Conservation (phyloP, 2,113 vertebrate species). For the Elaphurus davidianus region DNA sequence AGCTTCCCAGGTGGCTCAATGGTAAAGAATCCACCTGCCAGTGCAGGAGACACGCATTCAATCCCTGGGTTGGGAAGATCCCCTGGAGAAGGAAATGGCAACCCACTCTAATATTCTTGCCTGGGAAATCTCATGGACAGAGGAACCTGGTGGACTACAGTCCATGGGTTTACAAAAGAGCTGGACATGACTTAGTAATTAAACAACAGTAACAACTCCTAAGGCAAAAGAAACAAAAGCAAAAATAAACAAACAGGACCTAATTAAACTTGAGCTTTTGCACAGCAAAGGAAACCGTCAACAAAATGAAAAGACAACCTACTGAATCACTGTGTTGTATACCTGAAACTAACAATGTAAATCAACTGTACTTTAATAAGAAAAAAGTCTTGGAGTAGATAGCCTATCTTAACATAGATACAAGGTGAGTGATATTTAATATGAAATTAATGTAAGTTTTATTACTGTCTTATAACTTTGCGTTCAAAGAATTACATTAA, state of each 20-base stretch:
- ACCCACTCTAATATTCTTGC: neutral
- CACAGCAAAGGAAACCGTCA: neutral
- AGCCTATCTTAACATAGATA: neutral
- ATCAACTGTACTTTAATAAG: neutral
- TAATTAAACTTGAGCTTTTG: neutral
- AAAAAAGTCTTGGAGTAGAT: neutral
- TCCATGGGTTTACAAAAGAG: neutral
- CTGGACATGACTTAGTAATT: neutral
- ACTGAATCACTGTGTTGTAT: neutral
- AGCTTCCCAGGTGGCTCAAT: neutral
- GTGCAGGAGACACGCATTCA: neutral
- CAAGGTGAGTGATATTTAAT: neutral
- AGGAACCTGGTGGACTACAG: neutral
- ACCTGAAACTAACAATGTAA: neutral
- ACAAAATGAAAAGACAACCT: neutral
- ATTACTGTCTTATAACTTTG: neutral
- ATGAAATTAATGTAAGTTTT: neutral
- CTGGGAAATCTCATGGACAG: neutral
- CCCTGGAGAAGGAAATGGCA: neutral
- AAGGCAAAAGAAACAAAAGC: neutral
- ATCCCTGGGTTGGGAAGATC: neutral
- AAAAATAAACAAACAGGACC: neutral
- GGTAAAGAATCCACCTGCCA: neutral
- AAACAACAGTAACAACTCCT: neutral
- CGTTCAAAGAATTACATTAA: neutral